A percentile compares a stretch with the other conserved stretches of the same genome.
Evolutionary conservation across 2,888 invertebrate genomes (phyloP).

Genomic region (Gastrophysa polygoni): DNA sequence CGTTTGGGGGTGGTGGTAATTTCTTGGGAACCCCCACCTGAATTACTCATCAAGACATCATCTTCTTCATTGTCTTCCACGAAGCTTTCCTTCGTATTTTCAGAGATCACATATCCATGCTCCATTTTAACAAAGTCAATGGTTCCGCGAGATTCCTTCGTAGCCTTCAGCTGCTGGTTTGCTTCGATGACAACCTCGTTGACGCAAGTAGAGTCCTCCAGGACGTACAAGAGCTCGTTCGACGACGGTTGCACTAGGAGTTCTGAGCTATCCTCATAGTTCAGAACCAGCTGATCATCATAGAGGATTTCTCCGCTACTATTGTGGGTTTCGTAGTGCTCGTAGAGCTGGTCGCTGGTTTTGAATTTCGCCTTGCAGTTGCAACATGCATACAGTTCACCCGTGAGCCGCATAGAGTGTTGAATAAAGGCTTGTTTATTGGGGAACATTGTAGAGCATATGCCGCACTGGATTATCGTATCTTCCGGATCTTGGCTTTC

Average conservation of each 20-base stretch:
- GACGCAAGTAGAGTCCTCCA: conserved; percentile 52
- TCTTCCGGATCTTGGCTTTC: conserved; percentile 10
- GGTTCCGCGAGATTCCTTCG: conserved; percentile 15
- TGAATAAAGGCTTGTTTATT: conserved; percentile 49
- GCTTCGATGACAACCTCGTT: conserved; percentile 54
- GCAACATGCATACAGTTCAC: conserved; percentile 51
- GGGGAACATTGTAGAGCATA: conserved; percentile 51
- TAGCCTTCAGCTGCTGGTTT: conserved; percentile 34
- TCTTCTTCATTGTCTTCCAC: conserved; percentile 36
- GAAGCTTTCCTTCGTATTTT: too few species aligned
- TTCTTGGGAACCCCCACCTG: background rate
- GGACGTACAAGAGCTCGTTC: conserved; percentile 52
- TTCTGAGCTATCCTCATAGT: conserved; percentile 45
- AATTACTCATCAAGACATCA: conserved; percentile 19
- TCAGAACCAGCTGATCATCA: conserved; percentile 38
- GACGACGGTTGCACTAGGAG: conserved; percentile 43
- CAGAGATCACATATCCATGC: conserved; percentile 55
- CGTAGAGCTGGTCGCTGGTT: conserved; percentile 48
- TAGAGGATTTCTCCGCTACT: conserved; percentile 24
- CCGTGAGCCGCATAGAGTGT: conserved; percentile 50
- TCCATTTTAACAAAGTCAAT: conserved; percentile 52
- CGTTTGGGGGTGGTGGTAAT: conserved; percentile 29
- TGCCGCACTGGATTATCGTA: conserved; percentile 49
- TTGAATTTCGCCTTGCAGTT: conserved; percentile 49
- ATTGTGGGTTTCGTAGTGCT: conserved; percentile 52